phyloP scores from a whole-genome alignment of 2,888 invertebrate genomes.

The Papilio elwesi region DNA sequence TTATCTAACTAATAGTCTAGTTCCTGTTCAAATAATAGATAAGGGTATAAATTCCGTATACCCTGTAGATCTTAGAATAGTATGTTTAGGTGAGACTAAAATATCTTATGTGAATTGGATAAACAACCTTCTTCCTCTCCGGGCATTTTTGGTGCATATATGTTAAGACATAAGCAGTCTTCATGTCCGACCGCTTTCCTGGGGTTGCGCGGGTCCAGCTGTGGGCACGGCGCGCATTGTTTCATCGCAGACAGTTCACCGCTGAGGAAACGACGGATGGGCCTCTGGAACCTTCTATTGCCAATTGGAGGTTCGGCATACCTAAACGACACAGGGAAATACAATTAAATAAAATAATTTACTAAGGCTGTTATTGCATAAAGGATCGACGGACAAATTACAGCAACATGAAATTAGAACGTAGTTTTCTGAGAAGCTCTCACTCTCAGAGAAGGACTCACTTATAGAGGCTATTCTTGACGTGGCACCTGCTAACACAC shows the following conservation, averaged over 20 bases:
- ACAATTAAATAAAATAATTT: neutral
- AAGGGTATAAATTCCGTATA: no score
- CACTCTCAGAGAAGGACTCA: no score
- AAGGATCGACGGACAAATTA: no score
- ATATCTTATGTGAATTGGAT: neutral
- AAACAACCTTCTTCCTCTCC: conserved; percentile 74
- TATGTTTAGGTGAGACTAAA: no score
- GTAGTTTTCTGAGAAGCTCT: no score
- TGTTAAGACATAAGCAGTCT: conserved; percentile 90
- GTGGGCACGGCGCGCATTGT: conserved; percentile 71
- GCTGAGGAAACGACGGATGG: conserved; percentile 68
- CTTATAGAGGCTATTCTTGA: no score
- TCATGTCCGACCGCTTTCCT: conserved; percentile 76
- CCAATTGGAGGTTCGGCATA: conserved; percentile 80
- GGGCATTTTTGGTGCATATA: conserved; percentile 90
- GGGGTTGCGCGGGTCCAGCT: conserved; percentile 62
- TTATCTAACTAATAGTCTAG: no score
- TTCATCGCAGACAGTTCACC: conserved; percentile 67
- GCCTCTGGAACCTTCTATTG: conserved; percentile 71
- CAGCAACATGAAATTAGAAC: no score
- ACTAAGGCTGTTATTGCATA: neutral
- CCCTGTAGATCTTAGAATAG: no score
- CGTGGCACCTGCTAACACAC: no score
- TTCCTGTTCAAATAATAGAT: no score
- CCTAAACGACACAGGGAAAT: conserved; percentile 50